A percentile compares a stretch with the other conserved stretches of the same genome.
phyloP scores from a whole-genome alignment of 2,888 invertebrate species.

The Hypselothyrea guttata region DNA sequence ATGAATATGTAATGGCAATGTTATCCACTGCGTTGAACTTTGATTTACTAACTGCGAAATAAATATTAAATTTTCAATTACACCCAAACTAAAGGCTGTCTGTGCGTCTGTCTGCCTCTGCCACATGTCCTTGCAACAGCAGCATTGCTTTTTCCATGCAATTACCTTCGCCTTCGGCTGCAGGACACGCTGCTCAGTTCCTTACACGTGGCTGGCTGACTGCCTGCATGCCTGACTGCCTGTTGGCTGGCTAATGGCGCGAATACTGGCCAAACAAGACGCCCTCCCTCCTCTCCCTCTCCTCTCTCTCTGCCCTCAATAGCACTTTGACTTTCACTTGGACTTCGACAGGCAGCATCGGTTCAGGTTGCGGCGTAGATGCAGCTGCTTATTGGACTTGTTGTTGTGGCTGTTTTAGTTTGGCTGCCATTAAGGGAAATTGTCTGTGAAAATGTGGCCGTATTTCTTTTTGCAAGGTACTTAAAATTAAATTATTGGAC shows the following conservation, averaged over 20 bases:
- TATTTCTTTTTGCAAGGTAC: slow-evolving; percentile 78
- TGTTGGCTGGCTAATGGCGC: slow-evolving; percentile 50
- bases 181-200: slow-evolving; percentile 41
- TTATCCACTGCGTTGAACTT: slow-evolving; percentile 71
- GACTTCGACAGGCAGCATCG: slow-evolving; percentile 3
- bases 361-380: slow-evolving; percentile 39
- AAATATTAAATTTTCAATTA: slow-evolving; percentile 77
- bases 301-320: slow-evolving; percentile 18
- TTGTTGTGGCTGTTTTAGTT: slow-evolving; percentile 39
- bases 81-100: slow-evolving; percentile 33
- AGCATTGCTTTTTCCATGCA: slow-evolving; percentile 68
- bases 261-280: slow-evolving; percentile 39
- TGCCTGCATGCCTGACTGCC: slow-evolving; percentile 11
- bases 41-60: slow-evolving; percentile 77
- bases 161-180: slow-evolving; percentile 59
- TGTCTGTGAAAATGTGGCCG: slow-evolving; percentile 77
- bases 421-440: slow-evolving; percentile 72
- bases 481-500: slow-evolving; percentile 78
- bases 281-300: slow-evolving; percentile 15
- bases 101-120: slow-evolving; percentile 7
- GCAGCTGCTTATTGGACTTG: slow-evolving; percentile 41
- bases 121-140: not conserved
- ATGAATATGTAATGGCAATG: slow-evolving; percentile 70
- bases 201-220: slow-evolving; percentile 51
- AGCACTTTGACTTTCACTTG: slow-evolving; percentile 40